A percentile compares a stretch with the other conserved stretches of the same genome.
phyloP scores from a whole-genome alignment of 2,797 vertebrate genomes.

The Dipus sagitta region DNA sequence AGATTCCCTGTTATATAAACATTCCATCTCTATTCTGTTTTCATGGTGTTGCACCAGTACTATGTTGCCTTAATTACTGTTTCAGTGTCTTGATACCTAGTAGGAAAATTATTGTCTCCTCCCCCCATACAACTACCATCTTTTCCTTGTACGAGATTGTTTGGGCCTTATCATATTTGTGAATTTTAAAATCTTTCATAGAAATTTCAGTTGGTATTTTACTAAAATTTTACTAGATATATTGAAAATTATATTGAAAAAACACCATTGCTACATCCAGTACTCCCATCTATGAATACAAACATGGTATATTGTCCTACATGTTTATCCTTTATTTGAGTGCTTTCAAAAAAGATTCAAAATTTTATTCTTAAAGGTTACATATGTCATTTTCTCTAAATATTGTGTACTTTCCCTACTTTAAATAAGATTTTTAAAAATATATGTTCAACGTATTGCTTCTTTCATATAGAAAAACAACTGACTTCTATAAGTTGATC shows the following conservation, averaged over 20 bases:
- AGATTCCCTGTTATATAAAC: not conserved
- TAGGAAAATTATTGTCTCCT: not conserved
- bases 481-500: not conserved
- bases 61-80: not conserved
- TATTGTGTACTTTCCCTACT: conserved; percentile 2
- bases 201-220: not conserved
- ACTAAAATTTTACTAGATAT: conserved; percentile 7
- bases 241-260: not conserved
- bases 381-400: not conserved
- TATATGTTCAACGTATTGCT: not conserved
- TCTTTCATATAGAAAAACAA: not conserved
- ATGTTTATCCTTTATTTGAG: not conserved
- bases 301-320: not conserved
- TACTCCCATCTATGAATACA: not conserved
- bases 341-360: conserved; percentile 6
- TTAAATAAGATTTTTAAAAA: not conserved
- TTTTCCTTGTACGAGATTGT: not conserved
- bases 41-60: not conserved
- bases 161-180: not conserved
- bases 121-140: accelerated
- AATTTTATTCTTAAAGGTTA: conserved; percentile 28
- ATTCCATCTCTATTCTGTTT: not conserved
- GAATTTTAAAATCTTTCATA: conserved; percentile 1
- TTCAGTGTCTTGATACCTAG: not conserved
- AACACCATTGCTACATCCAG: not conserved